These are phyloP conservation scores for Pseudochaenichthys georgianus DNA, from an alignment of 2,797 vertebrate genomes.

Conservation along the genomic window DNA sequence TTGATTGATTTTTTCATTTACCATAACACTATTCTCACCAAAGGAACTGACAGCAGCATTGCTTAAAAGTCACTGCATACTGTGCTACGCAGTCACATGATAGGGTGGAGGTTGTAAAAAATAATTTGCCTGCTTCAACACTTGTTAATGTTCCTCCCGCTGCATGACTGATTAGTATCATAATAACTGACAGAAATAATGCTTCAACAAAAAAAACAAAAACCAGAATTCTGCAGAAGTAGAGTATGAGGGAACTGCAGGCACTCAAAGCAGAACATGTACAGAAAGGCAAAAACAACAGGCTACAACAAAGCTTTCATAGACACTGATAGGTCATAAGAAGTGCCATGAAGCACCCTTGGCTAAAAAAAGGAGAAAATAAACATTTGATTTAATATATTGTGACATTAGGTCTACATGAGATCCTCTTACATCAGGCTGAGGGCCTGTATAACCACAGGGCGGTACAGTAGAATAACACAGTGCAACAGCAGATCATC, in stretches of 20 bases:
- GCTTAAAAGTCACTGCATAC: slow-evolving; percentile 18
- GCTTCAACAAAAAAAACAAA: neutral
- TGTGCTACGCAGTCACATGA: slow-evolving; percentile 3
- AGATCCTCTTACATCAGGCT: slow-evolving; percentile 57
- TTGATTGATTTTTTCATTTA: slow-evolving; percentile 8
- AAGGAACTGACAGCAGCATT: slow-evolving; percentile 10
- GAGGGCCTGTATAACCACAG: slow-evolving; percentile 50
- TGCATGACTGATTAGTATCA: too few relatives aligned
- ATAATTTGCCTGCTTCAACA: neutral
- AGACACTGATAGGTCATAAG: slow-evolving; percentile 36
- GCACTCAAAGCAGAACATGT: neutral
- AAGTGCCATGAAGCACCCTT: slow-evolving; percentile 52
- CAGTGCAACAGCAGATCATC: slow-evolving; percentile 55
- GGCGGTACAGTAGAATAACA: slow-evolving; percentile 46
- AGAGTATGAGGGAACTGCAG: neutral
- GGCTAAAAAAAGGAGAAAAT: slow-evolving; percentile 58
- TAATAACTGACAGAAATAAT: neutral
- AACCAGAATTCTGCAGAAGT: neutral
- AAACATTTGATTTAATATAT: slow-evolving; percentile 64
- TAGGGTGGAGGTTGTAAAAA: slow-evolving; percentile 10
- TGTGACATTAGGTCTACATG: slow-evolving; percentile 64
- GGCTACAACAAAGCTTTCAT: neutral
- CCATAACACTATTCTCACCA: neutral
- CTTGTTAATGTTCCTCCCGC: neutral
- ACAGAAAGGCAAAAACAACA: slow-evolving; percentile 8